Base-by-base conservation (phyloP, 2,113 vertebrate genomes). In the Podilymbus podiceps region DNA sequence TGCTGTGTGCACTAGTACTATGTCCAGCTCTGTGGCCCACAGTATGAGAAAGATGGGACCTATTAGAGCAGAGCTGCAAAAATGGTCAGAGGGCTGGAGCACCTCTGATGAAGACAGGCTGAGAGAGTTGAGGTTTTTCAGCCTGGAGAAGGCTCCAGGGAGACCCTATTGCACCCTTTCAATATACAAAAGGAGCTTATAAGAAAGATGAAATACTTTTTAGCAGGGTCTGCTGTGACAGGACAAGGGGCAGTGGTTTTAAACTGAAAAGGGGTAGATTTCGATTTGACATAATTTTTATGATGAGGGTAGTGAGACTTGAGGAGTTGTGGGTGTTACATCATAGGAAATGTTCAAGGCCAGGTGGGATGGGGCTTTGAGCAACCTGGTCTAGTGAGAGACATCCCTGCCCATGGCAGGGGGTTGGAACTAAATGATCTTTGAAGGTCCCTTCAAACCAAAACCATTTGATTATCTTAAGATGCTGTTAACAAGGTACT, bases 401-500 rank as follows among this genome's bases (percentile, higher is more conserved):
- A 1, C 42, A 10, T 33, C 31, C 15, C 12, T 71, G 31, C 12
- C 14, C 1, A 0, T 18, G n/a, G 9, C 16, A 13, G 17, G 8
- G 31, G 15, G 8, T 11, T 62, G 35, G 18, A 15, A 15, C 19
- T 56, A 8, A 14, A 20, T 47, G 3, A 14, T 47, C 14, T 42
- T 47, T n/a, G 6, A 83, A 62, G 6, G 12, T 66, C 22, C 4
- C 16, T 83, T 75, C 46, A 27, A 56, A 50, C 17, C 18, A 24
- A 66, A 25, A 35, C 11, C 4, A 6, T 69, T 67, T 52, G 25
- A 12, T 52, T 20, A 7, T 63, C 9, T 76, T 72, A 33, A 50
- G 15, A 33, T 11, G 15, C 21, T 25, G 6, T 38, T 68, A 11
- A 0, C 15, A 47, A 50, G 17, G 23, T 50, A n/a, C 19, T 31